Percentiles rank a stretch among this genome's conserved stretches.
Conservation (phyloP, 1,140 invertebrate genomes). For the Drosophila tristis region DNA sequence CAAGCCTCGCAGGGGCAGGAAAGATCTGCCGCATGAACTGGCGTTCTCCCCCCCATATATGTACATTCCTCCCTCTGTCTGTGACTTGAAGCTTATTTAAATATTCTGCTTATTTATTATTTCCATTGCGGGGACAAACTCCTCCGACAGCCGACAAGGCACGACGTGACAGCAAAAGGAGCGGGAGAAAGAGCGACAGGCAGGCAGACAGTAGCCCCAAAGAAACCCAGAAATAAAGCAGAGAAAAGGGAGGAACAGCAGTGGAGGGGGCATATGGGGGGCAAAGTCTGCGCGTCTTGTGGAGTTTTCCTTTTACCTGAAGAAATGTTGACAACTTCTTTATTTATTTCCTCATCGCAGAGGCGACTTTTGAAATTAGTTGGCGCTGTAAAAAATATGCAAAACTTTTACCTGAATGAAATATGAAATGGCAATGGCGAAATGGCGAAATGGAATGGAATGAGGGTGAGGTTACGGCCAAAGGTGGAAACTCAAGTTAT, state of each 20-base stretch:
- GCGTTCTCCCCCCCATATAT: neutral
- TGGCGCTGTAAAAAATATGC: conserved; percentile 31
- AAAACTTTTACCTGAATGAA: conserved; percentile 36
- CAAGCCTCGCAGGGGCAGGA: neutral
- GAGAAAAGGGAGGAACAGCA: conserved; percentile 10
- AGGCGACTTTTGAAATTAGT: conserved; percentile 40
- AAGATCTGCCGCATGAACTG: conserved; percentile 8
- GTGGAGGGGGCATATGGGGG: neutral
- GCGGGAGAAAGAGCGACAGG: conserved; percentile 4
- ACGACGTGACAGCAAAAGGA: conserved; percentile 14
- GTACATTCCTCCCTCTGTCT: conserved; percentile 2
- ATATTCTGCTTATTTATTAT: conserved; percentile 58
- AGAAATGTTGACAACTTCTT: conserved; percentile 38
- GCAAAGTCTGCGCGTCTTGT: neutral
- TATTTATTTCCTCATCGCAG: conserved; percentile 6
- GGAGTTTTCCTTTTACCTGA: conserved; percentile 24
- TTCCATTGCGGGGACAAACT: conserved; percentile 43
- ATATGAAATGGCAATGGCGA: conserved; percentile 1
- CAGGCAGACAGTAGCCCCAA: conserved; percentile 1
- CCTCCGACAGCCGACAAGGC: conserved; percentile 49
- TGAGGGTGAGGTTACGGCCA: neutral
- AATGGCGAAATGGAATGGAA: conserved; percentile 24
- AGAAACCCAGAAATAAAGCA: conserved; percentile 22
- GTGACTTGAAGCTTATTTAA: conserved; percentile 47
- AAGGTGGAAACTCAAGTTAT: neutral